Base-by-base conservation (phyloP, 2,797 vertebrate genomes). In the Florisuga fusca region DNA sequence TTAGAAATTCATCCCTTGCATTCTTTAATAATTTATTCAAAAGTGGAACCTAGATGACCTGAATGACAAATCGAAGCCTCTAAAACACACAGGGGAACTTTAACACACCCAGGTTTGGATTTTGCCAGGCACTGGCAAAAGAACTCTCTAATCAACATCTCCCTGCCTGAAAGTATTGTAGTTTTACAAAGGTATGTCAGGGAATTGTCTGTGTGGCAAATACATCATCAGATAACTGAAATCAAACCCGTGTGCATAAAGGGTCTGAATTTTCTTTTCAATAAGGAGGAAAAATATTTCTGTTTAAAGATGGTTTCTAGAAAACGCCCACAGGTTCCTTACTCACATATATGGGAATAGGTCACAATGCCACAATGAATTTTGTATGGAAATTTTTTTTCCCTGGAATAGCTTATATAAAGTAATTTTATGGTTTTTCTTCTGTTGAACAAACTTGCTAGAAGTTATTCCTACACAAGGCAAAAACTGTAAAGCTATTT, bases 241-340 rank as follows among this genome's bases (percentile, higher is more conserved):
- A 46, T 13, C 23, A n/a, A 66, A 68, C 34, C 8, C 21, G 14
- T 23, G 12, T 18, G 54, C 21, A 34, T 8, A 62, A 67, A 48
- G 33, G 2, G 21, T 6, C 29, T 2, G 8, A 46, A 69, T 51
- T 58, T 89, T 68, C 34, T 38, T 64, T 45, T 34, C 36, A 38
- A 3, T 36, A 15, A 41, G 13, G 38, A 41, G 38, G 38, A 41
- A 41, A 38, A 41, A 41, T 41, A 41, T 41, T 41, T 41, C 38
- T 27, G 3, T 36, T 51, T 41, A 62, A 88, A 82, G 20, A 12
- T 1, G 31, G 76, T 25, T 41, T 84, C 12, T 41, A 64, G 31
- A 43, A 62, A 55, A 50, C 48, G 5, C 11, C 11, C 22, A 15
- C 0, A 0, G 10, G 10, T 62, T 51, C 11, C 6, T 62, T 31